phyloP scores from a whole-genome alignment of 1,140 invertebrate species.

The Anoplophora glabripennis region DNA sequence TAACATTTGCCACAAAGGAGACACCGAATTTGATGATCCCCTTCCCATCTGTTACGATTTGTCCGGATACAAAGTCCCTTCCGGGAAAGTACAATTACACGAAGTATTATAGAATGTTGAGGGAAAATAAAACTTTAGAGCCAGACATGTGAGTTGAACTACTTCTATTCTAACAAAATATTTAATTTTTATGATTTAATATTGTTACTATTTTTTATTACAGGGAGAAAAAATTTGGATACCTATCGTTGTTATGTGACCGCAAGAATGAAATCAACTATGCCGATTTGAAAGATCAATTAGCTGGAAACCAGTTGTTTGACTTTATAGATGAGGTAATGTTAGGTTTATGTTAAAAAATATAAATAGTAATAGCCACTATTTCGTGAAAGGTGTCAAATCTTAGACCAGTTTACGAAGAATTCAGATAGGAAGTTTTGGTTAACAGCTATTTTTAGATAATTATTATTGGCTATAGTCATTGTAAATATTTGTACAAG shows the following conservation, averaged over 20 bases:
- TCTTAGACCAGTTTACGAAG: too few relatives aligned
- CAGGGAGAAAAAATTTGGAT: background rate
- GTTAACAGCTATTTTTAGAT: too few relatives aligned
- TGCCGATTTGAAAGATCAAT: background rate
- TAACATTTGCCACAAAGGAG: constrained; percentile 52
- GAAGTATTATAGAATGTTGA: background rate
- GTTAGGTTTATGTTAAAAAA: too few relatives aligned
- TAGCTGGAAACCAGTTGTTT: background rate
- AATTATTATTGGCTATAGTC: too few relatives aligned
- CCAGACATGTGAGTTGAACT: background rate
- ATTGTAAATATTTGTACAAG: too few relatives aligned
- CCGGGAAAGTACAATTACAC: constrained; percentile 24
- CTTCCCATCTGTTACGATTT: constrained; percentile 54
- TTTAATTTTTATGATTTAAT: background rate
- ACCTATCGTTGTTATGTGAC: background rate
- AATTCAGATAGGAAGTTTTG: too few relatives aligned
- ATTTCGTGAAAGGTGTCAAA: too few relatives aligned
- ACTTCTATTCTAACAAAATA: background rate
- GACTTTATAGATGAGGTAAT: too few relatives aligned
- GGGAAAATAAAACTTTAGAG: background rate
- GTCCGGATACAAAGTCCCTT: constrained; percentile 46
- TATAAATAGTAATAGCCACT: too few relatives aligned
- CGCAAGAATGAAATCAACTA: background rate
- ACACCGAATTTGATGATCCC: constrained; percentile 54
- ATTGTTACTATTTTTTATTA: background rate